Percentiles rank a stretch among this genome's conserved stretches.
Conservation (phyloP, 2,113 vertebrate genomes). For the Candoia aspera region DNA sequence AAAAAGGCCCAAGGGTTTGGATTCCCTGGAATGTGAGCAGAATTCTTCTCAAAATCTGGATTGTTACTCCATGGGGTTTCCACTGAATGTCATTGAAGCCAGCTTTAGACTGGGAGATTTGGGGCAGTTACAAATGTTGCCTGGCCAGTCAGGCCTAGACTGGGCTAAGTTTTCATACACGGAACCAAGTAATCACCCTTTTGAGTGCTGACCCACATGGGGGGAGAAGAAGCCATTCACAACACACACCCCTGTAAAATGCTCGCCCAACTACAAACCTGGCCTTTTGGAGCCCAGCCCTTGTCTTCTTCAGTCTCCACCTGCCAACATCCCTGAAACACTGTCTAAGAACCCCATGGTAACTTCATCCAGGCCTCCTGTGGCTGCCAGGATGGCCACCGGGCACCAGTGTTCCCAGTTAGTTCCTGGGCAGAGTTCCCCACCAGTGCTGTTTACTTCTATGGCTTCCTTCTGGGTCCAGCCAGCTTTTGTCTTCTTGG, state of each 20-base stretch:
- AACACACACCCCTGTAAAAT: neutral
- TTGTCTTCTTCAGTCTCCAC: neutral
- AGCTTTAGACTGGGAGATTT: neutral
- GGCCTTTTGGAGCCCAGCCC: neutral
- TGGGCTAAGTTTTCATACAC: neutral
- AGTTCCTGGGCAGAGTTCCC: accelerated
- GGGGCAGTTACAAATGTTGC: neutral
- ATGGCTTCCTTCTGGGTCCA: accelerated
- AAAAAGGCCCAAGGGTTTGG: neutral
- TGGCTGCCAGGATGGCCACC: too few relatives aligned
- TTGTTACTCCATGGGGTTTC: neutral
- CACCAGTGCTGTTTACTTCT: neutral
- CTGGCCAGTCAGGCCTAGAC: neutral
- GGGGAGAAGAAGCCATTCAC: neutral
- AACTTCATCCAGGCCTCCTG: too few relatives aligned
- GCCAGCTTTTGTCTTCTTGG: neutral
- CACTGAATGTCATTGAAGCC: neutral
- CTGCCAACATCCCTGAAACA: neutral
- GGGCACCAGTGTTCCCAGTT: neutral
- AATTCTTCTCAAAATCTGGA: too few relatives aligned
- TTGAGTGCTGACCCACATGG: neutral
- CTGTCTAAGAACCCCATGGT: neutral
- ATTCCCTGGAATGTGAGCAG: neutral
- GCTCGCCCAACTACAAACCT: neutral
- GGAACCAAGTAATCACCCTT: neutral